Conservation (phyloP, 2,797 vertebrate species). For the Halcyon chelicuti region DNA sequence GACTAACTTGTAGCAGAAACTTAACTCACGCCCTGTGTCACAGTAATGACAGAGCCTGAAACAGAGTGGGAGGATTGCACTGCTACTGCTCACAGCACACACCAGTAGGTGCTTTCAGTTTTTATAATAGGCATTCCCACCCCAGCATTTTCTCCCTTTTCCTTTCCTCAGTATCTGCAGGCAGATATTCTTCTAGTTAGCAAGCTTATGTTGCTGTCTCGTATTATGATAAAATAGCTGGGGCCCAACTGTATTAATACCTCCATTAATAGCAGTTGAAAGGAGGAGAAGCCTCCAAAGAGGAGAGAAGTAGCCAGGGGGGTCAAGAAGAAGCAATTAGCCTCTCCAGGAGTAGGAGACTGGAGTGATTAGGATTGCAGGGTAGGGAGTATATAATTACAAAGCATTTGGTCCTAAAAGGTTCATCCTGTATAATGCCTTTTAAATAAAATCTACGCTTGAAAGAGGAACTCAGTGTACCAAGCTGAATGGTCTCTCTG, state of each 20-base stretch:
- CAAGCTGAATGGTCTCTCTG: conserved; percentile 7
- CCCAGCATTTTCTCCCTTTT: neutral
- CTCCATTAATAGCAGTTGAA: neutral
- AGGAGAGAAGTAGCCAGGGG: neutral
- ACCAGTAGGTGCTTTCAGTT: neutral
- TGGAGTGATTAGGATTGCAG: conserved; percentile 4
- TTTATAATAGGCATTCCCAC: neutral
- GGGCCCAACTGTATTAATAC: neutral
- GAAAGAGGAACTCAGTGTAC: neutral
- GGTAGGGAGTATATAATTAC: neutral
- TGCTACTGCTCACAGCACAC: neutral
- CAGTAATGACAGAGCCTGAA: neutral
- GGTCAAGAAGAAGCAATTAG: neutral
- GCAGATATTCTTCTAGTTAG: neutral
- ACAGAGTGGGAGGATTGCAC: neutral
- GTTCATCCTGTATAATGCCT: neutral
- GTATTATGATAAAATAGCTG: neutral
- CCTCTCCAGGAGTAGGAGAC: neutral
- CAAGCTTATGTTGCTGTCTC: neutral
- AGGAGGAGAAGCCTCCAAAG: neutral
- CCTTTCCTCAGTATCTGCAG: neutral
- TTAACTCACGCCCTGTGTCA: neutral
- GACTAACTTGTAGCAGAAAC: neutral
- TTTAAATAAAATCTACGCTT: neutral
- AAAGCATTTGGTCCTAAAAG: neutral